phyloP scores from a whole-genome alignment of 2,113 vertebrate species.

The Scopus umbretta region DNA sequence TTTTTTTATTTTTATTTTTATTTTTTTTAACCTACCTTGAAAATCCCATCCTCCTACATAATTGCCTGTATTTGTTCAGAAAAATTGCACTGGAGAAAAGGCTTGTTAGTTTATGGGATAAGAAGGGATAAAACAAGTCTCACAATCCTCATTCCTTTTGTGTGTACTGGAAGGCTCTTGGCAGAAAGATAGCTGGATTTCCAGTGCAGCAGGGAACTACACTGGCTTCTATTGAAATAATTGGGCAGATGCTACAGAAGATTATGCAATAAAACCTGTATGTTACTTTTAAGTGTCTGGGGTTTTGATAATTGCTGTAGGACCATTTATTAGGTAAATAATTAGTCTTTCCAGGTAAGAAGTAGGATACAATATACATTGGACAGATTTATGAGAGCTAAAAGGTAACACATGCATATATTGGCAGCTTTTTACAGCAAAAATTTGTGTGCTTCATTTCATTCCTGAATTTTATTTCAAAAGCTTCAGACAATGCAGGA shows the following conservation, averaged over 20 bases:
- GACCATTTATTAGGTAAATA: not conserved
- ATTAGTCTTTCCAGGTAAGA: not conserved
- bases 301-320: not conserved
- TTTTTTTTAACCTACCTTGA: not conserved
- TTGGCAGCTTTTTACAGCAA: constrained; percentile 15
- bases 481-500: constrained; percentile 32
- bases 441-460: constrained; percentile 15
- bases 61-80: not conserved
- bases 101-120: constrained; percentile 14
- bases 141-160: not conserved
- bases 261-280: not conserved
- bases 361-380: not conserved
- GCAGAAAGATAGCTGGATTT: constrained; percentile 7
- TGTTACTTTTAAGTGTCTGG: not conserved
- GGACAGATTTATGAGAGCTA: not conserved
- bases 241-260: not conserved
- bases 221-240: not conserved
- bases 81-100: not conserved
- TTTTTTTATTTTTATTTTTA: not conserved
- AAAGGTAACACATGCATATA: not conserved
- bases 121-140: not conserved
- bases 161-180: not conserved
- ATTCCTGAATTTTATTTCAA: constrained; percentile 51
- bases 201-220: not conserved
- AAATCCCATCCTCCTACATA: not conserved